Base-by-base conservation (phyloP, 2,113 vertebrate genomes). In the Platycercus adscitus region DNA sequence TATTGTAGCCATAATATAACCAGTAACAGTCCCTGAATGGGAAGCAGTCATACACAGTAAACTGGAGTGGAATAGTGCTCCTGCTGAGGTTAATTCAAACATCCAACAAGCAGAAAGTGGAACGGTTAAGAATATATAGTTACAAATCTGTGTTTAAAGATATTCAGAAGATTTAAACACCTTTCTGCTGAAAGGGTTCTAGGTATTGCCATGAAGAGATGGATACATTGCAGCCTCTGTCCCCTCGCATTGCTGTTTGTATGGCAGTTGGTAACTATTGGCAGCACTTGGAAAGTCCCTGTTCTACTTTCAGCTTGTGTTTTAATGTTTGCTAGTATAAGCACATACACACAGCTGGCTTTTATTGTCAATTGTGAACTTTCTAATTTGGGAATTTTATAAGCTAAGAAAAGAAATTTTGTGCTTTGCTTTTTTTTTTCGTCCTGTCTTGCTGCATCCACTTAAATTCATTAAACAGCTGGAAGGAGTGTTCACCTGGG, bases 161-260 rank as follows among this genome's bases (percentile, higher is more conserved):
- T 50, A 25, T 31, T 73, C 70, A 52, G 44, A 37, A 50, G n/a
- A 56, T 73, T 6, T 17, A 65, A 70, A 31, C 10, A 46, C 19
- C 3, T 61, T 71, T 66, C 21, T 63, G 5, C 53, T 55, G 28
- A 16, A 29, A 70, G 58, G 7, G 15, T 71, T 77, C 25, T 9
- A 13, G 35, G 28, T 79, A 2, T 64, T 39, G 23, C 64, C 11
- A 18, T 44, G 72, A 19, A 43, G 53, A 64, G 44, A 23, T 24
- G 56, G 20, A 4, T 14, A 1, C 0, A 0, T 11, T 18, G 16
- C 41, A 77, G 24, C 17, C 28, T 28, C 35, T 41, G 13, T 76
- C 17, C n/a, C 41, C 35, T 44, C 49, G 55, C 26, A 50, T 63
- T 70, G 39, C 26, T 70, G 43, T 29, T 70, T 52, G 23, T 26